Conservation (phyloP, 2,888 invertebrate genomes). For the Aphidius colemani region DNA sequence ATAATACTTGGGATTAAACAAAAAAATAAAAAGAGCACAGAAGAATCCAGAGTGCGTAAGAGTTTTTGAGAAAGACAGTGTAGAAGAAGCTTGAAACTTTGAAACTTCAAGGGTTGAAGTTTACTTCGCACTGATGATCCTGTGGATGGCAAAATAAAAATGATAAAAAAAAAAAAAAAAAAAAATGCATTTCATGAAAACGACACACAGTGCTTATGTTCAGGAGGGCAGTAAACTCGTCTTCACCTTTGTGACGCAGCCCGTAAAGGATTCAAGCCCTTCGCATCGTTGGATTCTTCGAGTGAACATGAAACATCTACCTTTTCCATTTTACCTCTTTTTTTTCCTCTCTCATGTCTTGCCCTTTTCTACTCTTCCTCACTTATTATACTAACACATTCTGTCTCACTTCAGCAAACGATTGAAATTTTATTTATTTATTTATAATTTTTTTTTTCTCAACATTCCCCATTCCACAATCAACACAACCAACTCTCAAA, state of each 20-base stretch:
- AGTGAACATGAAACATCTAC: constrained; percentile 25
- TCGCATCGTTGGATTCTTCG: constrained; percentile 29
- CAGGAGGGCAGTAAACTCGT: constrained; percentile 29
- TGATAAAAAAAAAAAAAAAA: no score
- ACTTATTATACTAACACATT: no score
- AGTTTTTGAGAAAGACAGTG: constrained; percentile 15
- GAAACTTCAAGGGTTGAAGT: constrained; percentile 23
- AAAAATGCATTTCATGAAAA: constrained; percentile 4
- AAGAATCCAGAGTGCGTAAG: constrained; percentile 24
- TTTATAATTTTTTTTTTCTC: not conserved
- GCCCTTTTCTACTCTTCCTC: not conserved
- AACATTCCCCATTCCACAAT: not conserved
- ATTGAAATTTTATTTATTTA: not conserved
- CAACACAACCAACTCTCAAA: not conserved
- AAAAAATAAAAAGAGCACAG: constrained; percentile 31
- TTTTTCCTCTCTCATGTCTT: constrained; percentile 9
- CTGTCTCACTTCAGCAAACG: not conserved
- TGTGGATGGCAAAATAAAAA: constrained; percentile 5
- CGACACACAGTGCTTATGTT: constrained; percentile 24
- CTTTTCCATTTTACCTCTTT: constrained; percentile 15
- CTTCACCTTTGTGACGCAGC: constrained; percentile 51
- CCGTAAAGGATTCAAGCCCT: constrained; percentile 43
- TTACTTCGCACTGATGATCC: constrained; percentile 25
- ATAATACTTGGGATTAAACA: constrained; percentile 30
- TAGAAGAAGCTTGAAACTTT: constrained; percentile 6